Percentiles rank a stretch among this genome's conserved stretches.
phyloP scores from a whole-genome alignment of 1,140 invertebrate species.

The Harlomillsia oculata region DNA sequence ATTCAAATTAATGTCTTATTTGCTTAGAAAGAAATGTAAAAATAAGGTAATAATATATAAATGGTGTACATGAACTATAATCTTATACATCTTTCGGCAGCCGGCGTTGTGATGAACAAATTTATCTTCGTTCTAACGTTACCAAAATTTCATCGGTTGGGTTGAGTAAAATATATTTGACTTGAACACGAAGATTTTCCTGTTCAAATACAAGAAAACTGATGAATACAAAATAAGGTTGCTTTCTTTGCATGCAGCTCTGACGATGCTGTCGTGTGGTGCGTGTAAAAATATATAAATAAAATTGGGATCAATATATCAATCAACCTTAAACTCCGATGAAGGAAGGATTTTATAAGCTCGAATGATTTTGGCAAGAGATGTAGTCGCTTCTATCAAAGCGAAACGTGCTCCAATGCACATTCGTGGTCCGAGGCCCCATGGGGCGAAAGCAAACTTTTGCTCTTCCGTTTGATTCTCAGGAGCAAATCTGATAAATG shows the following conservation, averaged over 20 bases:
- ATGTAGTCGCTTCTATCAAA: slow-evolving; percentile 29
- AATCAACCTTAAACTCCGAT: slow-evolving; percentile 18
- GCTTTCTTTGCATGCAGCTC: too few relatives aligned
- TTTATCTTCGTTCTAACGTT: slow-evolving; percentile 14
- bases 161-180: slow-evolving; percentile 32
- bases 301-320: too few relatives aligned
- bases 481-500: slow-evolving; percentile 25
- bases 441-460: slow-evolving; percentile 34
- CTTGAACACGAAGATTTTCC: slow-evolving; percentile 22
- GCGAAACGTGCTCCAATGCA: slow-evolving; percentile 35
- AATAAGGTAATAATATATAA: slow-evolving; percentile 1
- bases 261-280: too few relatives aligned
- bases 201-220: too few relatives aligned
- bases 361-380: slow-evolving; percentile 25
- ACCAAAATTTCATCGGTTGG: slow-evolving; percentile 33
- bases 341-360: slow-evolving; percentile 17
- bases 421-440: slow-evolving; percentile 31
- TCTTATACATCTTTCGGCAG: too few relatives aligned
- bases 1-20: too few relatives aligned
- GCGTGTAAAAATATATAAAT: background rate
- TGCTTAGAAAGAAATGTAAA: too few relatives aligned
- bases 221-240: too few relatives aligned
- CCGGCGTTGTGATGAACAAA: too few relatives aligned
- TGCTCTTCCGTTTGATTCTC: slow-evolving; percentile 32
- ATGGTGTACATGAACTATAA: background rate